phyloP scores from a whole-genome alignment of 2,113 vertebrate genomes.

The Dromaius novaehollandiae region DNA sequence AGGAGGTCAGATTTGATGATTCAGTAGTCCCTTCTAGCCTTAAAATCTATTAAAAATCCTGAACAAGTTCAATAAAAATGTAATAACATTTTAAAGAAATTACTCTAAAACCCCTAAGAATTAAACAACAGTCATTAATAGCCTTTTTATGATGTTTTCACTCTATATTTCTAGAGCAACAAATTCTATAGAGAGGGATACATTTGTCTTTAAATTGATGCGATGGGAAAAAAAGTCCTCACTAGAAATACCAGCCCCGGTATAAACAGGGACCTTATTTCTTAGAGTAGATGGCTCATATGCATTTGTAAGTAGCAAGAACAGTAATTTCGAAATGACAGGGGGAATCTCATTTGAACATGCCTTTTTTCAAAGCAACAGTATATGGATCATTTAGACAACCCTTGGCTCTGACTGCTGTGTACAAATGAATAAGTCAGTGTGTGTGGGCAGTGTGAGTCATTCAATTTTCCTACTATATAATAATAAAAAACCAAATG shows the following conservation, averaged over 20 bases:
- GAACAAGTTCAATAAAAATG: slow-evolving; percentile 37
- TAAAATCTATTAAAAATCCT: slow-evolving; percentile 26
- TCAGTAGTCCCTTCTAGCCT: slow-evolving; percentile 8
- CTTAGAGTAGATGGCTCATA: neutral
- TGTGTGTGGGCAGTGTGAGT: slow-evolving; percentile 31
- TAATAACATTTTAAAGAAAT: slow-evolving; percentile 9
- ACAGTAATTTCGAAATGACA: slow-evolving; percentile 31
- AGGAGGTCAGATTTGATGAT: slow-evolving; percentile 26
- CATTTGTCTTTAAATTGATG: slow-evolving; percentile 7
- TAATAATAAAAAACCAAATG: slow-evolving; percentile 54
- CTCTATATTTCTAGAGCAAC: neutral
- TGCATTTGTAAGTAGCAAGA: slow-evolving; percentile 11
- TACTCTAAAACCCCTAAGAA: neutral
- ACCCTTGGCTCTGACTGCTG: slow-evolving; percentile 56
- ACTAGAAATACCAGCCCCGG: neutral
- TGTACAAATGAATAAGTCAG: slow-evolving; percentile 17
- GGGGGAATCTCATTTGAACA: neutral
- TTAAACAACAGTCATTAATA: slow-evolving; percentile 39
- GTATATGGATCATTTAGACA: slow-evolving; percentile 31
- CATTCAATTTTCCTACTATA: slow-evolving; percentile 43
- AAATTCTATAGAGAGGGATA: neutral
- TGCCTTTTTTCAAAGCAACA: slow-evolving; percentile 24
- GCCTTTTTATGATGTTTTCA: slow-evolving; percentile 10
- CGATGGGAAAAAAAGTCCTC: neutral
- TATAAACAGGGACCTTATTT: neutral